Conservation (phyloP, 2,113 vertebrate species). For the Gadus macrocephalus region DNA sequence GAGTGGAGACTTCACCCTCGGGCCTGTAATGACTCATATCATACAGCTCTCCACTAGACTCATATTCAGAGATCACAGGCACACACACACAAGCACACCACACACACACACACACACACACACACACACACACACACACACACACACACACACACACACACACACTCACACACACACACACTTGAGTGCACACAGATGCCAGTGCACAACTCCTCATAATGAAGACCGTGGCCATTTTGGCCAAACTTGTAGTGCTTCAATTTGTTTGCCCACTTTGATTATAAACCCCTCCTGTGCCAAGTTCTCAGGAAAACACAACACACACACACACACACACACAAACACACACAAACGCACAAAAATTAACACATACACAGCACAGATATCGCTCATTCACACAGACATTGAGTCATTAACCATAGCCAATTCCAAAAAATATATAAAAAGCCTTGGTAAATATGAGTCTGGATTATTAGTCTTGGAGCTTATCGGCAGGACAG, state of each 20-base stretch:
- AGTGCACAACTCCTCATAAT: conserved; percentile 5
- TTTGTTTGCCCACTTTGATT: conserved; percentile 47
- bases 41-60: no score
- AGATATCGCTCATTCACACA: conserved; percentile 5
- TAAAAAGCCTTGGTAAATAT: conserved; percentile 50
- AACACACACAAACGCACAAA: conserved; percentile 3
- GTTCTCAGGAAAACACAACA: conserved; percentile 27
- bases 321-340: conserved; percentile 4
- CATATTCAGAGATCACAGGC: no score
- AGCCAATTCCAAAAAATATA: conserved; percentile 44
- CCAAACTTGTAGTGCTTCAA: conserved; percentile 15
- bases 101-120: no score
- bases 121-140: no score
- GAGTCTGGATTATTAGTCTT: conserved; percentile 62
- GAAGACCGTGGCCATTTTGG: conserved; percentile 22
- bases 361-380: conserved; percentile 10
- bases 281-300: conserved; percentile 46
- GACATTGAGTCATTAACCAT: conserved; percentile 32
- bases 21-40: no score
- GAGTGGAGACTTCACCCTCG: no score
- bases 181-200: no score
- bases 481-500: conserved; percentile 60
- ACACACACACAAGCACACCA: no score
- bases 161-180: neutral
- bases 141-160: neutral